Base-by-base conservation (phyloP, 2,888 invertebrate genomes). In the Drosophila suboccidentalis region DNA sequence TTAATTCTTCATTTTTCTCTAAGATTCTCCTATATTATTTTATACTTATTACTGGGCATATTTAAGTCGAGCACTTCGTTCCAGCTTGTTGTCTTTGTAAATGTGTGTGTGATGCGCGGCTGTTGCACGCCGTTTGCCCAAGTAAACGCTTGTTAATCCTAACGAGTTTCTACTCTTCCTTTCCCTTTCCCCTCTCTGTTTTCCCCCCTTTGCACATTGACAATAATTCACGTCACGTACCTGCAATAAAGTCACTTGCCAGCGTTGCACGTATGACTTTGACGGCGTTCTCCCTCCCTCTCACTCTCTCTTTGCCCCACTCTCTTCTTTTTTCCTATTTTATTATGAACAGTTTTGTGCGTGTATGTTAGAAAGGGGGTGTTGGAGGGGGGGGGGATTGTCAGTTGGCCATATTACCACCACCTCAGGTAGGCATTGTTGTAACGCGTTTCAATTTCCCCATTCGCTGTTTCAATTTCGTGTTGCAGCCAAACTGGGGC, bases 181-280 rank as follows among this genome's bases (percentile, higher is more conserved):
- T 17, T 11, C 17, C n/a, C n/a, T 13, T 26, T 11, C 11, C 26
- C 22, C 32, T 3, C 39, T 4, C 55, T n/a, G 15, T 34, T 13
- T 6, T 10, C 32, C 36, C 26, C 39, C 9, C 55, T 39, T 71
- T 46, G 64, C 71, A 69, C 80, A 78, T 76, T 82, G 82, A 82
- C 89, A 90, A 90, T 89, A 90, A 90, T 89, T 89, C 89, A 89
- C 89, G 81, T 85, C 89, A 89, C 89, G 89, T 89, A 87, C 74
- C 80, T 82, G 82, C 89, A 87, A 89, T 89, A 89, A 89, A 90
- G 85, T 89, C 82, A 83, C 87, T 89, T 89, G 79, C 83, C 86
- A 73, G 86, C 88, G 78, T 80, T 87, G 87, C 87, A 87, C 87
- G 87, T 87, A 89, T 89, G 89, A 89, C 82, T 87, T 89, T 87